These are phyloP conservation scores for Cryptoprocta ferox DNA, from an alignment of 2,797 vertebrate species.

Conservation along the genomic window DNA sequence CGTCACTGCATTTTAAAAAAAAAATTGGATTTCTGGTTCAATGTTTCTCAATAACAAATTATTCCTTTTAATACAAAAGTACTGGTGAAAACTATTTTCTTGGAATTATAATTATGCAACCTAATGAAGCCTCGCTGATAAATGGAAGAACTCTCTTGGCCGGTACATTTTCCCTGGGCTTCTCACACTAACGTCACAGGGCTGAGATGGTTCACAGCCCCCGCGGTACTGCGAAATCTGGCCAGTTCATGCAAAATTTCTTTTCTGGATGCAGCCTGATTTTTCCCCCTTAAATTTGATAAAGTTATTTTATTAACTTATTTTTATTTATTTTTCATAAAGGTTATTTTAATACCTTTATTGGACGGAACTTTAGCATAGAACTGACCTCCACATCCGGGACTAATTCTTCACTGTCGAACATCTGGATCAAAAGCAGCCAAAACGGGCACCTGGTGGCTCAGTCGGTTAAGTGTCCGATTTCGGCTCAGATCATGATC, in stretches of 20 bases:
- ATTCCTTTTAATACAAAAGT: slow-evolving; percentile 36
- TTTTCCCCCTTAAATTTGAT: neutral
- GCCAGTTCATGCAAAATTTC: neutral
- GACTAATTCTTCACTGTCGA: neutral
- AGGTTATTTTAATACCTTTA: neutral
- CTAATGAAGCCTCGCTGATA: neutral
- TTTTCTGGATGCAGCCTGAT: neutral
- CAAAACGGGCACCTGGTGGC: too few relatives aligned
- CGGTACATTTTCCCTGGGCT: too few relatives aligned
- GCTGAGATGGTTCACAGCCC: neutral
- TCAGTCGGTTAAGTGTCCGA: too few relatives aligned
- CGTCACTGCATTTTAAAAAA: neutral
- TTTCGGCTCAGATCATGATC: too few relatives aligned
- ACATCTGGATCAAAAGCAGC: neutral
- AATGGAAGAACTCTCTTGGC: neutral
- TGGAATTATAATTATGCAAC: neutral
- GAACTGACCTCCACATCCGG: neutral
- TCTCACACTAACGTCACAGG: neutral
- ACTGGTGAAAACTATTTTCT: neutral
- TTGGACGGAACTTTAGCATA: neutral
- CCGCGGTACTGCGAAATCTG: neutral
- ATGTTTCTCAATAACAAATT: slow-evolving; percentile 32
- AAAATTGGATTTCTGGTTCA: slow-evolving; percentile 12
- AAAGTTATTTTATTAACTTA: neutral
- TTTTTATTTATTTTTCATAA: neutral